Percentiles rank a stretch among this genome's conserved stretches.
These are phyloP conservation scores for Eulimnadia texana DNA, from an alignment of 1,140 invertebrate species.

Conservation along the genomic window DNA sequence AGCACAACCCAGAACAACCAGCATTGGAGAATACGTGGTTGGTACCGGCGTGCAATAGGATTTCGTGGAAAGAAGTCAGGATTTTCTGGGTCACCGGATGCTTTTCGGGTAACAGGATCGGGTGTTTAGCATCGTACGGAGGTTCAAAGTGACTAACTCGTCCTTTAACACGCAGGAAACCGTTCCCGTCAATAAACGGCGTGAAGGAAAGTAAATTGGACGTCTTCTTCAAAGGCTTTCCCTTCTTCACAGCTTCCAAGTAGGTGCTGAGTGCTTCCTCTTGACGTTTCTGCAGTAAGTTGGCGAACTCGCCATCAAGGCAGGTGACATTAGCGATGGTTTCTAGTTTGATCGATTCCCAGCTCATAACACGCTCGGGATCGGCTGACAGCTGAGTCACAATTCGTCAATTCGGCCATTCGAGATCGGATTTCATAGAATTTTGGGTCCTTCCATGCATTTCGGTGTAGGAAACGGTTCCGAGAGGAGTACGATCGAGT, in stretches of 20 bases:
- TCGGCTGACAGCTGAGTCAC: too few species aligned
- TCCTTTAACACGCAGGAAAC: not conserved
- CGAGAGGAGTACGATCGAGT: too few species aligned
- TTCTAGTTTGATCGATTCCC: too few species aligned
- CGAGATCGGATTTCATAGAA: not conserved
- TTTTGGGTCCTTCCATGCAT: not conserved
- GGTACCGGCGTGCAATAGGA: not conserved
- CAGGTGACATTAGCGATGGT: too few species aligned
- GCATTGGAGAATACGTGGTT: not conserved
- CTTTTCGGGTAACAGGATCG: not conserved
- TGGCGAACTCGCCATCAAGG: not conserved
- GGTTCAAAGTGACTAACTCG: not conserved
- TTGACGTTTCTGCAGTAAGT: not conserved
- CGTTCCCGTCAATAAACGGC: not conserved
- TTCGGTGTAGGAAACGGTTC: not conserved
- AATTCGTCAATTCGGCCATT: slow-evolving; percentile 15
- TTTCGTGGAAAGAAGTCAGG: not conserved
- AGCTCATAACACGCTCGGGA: too few species aligned
- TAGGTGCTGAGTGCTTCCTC: not conserved
- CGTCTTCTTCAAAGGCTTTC: not conserved
- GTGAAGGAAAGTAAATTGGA: not conserved
- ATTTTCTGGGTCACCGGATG: not conserved
- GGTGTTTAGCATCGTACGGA: not conserved
- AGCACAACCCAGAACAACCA: not conserved
- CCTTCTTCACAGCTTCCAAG: not conserved